Evolutionary conservation across 2,888 invertebrate genomes (phyloP), one percentile per base, ranked within the genome.

Genomic region (Fissipunctia ypsillon): DNA sequence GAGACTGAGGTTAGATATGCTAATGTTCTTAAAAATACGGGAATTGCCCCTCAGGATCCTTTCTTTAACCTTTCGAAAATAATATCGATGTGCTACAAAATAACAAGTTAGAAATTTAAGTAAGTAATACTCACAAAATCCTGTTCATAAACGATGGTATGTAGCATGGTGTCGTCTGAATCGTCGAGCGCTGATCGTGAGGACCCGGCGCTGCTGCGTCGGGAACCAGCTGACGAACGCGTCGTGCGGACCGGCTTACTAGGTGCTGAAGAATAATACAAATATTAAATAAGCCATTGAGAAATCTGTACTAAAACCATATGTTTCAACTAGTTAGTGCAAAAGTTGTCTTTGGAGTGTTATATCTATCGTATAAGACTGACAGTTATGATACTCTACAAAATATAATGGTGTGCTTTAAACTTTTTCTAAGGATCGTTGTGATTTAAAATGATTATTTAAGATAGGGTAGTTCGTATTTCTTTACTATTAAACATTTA

Each of bases 91-190:
- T 28, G 19, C 14, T 22, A 43, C 41, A 41, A 28, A 19, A 19
- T 41, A 2, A 50, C 10, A n/a, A 28, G 12, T 22, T 0, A 28
- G 12, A 41, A 7, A 19, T n/a, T 19, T 25, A n/a, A 38, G 16
- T 19, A n/a, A 31, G 19, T 22, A 60, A 50, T 75, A 90, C 93
- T 91, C 80, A 95, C 96, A 78, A 93, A 85, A 45, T 93, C 95
- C 22, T 91, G 90, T 7, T 96, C 96, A 74, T 96, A 96, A 0
- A 96, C 90, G 19, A 96, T 96, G 14, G 96, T 96, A 76, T 96
- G 96, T 0, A 96, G 90, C 69, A 94, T 89, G 0, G 95, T 95
- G 22, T 95, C 95, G 65, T 96, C 95, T 0, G 95, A 94, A 75
- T 94, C 91, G 60, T 94, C 90, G 41, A 90, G 84, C 12, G 83